Base-by-base conservation (phyloP, 2,888 invertebrate genomes). In the Sesamia inferens region DNA sequence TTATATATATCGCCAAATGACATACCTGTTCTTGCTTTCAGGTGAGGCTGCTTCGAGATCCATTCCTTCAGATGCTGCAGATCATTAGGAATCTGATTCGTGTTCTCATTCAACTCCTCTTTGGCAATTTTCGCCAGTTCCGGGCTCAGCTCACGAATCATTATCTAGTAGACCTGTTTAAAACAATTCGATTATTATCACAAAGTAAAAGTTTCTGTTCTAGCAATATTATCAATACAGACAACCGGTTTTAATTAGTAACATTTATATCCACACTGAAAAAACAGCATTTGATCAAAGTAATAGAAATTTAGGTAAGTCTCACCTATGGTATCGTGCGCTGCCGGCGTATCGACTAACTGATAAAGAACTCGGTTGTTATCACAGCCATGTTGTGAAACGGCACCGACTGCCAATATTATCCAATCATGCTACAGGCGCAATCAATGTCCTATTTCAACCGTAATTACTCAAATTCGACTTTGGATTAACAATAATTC, bases 21-120 rank as follows among this genome's bases (percentile, higher is more conserved):
- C 19, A 13, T 79, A 97, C 97, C 97, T 89, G 95, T 96, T 88
- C 97, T 95, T 13, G 96, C 96, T 82, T 88, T 93, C 62, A 97
- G 89, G 85, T 97, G 96, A 0, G 96, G 94, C 85, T 97, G 97
- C 86, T 96, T 96, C 6, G 92, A 88, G 65, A 97, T 91, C 97
- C 97, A 97, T 55, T 96, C 95, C 82, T 95, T 95, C 44, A 97
- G 90, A 80, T 93, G 89, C 68, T 90, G 85, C 62, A 97, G 88
- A 86, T 96, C 96, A 54, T 93, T 91, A n/a, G 88, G 83, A 7
- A 93, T 89, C 71, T 92, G 90, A 4, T 90, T 93, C 0, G 96
- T 94, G 74, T 96, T 96, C 83, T 97, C 97, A 59, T 96, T 94
- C 39, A 97, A 86, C 79, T 97, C 96, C 6, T 93, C 88, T 70